Base-by-base conservation (phyloP, 2,888 invertebrate genomes). In the Imbricaverruca yamaguchii region DNA sequence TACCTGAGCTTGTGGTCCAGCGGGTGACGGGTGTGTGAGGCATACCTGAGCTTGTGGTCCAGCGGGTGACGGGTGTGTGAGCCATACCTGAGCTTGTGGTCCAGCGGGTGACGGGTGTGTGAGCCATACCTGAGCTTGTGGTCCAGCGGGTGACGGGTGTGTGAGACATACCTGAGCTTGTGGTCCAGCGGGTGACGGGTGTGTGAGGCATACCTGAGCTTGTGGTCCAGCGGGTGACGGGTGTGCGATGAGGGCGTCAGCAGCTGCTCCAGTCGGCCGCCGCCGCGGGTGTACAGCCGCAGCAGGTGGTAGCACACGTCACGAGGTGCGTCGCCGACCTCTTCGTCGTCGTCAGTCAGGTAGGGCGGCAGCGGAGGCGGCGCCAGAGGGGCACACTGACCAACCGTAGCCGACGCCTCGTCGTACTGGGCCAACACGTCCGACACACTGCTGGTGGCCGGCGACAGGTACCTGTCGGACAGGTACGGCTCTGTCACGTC, bases 231-330 rank as follows among this genome's bases (percentile, higher is more conserved):
- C 0, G 92, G 92, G 88, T 96, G 93, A 0, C 91, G 88, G 0
- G 95, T 93, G 85, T 94, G 92, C 0, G 93, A 91, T 0, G 91
- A 90, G 0, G 96, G 94, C 85, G 92, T 91, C 10, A 94, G 87
- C 12, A 93, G 87, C 80, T 89, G 88, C 84, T 93, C 92, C 80
- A 95, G 85, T 0, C 81, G 82, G 74, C 82, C 82, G 13, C 77
- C 80, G 80, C 86, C 84, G 82, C 15, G 7, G 4, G 93, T 92
- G 85, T 93, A 94, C 13, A 96, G 89, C 84, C 93, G 91, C 23
- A 97, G 86, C 82, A 97, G 87, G 86, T 95, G 94, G 88, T 93
- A 97, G 81, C 94, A 92, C 0, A 96, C 88, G 87, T 97, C 95
- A 83, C 87, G 88, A 39, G 88, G 78, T 84, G 82, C 67, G 82